Percentiles rank a stretch among this genome's conserved stretches.
Conservation (phyloP, 2,113 vertebrate species). For the Trogon melanurus region DNA sequence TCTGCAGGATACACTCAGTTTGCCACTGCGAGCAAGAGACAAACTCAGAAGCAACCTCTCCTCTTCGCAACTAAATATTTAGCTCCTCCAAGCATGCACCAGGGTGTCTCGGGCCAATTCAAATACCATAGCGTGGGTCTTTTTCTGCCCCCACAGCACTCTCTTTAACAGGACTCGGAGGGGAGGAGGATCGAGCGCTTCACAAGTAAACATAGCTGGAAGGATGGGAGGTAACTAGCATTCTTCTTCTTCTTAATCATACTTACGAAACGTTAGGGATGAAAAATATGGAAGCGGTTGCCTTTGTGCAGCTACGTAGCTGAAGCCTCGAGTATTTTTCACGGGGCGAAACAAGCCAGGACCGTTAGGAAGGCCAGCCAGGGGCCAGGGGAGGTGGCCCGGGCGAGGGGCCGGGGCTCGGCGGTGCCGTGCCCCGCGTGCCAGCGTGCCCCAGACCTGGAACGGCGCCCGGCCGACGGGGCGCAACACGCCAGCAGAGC, state of each 20-base stretch:
- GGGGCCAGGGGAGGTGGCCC: background rate
- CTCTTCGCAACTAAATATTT: background rate
- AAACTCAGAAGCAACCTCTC: background rate
- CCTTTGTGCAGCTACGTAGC: background rate
- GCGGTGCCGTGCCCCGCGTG: background rate
- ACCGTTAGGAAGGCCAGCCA: background rate
- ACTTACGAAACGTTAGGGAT: background rate
- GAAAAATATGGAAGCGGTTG: background rate
- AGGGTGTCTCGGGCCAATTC: background rate
- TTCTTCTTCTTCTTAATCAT: conserved; percentile 6
- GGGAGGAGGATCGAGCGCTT: background rate
- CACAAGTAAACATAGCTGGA: background rate
- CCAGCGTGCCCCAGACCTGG: background rate
- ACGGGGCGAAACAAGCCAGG: background rate
- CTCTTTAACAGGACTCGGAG: background rate
- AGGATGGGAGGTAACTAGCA: background rate
- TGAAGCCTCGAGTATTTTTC: background rate
- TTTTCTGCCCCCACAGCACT: background rate
- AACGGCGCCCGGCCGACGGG: background rate
- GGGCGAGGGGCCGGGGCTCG: background rate
- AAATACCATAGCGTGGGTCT: background rate
- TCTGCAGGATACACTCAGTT: background rate
- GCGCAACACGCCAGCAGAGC: background rate
- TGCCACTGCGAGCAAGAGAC: background rate
- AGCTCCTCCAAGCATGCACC: background rate